Base-by-base conservation (phyloP, 2,113 vertebrate species). In the Megaceryle maxima region DNA sequence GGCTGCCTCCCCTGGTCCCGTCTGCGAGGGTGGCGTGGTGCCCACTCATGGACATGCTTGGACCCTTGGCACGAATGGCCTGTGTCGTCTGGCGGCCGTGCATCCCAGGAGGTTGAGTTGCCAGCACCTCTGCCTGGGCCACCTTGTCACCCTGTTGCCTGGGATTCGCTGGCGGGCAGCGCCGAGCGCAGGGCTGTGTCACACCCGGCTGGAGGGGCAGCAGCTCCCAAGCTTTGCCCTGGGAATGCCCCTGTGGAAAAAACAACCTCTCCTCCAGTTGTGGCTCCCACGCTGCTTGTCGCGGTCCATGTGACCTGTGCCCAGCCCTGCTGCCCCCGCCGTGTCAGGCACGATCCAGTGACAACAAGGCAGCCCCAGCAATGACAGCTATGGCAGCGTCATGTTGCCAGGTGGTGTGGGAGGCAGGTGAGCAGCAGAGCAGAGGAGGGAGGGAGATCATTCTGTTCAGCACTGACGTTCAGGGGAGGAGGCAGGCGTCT, bases 381-480 rank as follows among this genome's bases (percentile, higher is more conserved):
- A 74, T 82, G 88, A 16, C 68, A 48, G 72, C 2, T 2, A 8
- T 44, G 37, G 11, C 46, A 5, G 20, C 1, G 59, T 24, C 84
- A 57, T 1, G 4, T 6, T 28, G 62, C 41, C 1, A 5, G 7
- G 44, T 2, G 9, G 18, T 5, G 90, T 66, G 70, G 81, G 88
- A 76, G 85, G 93, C 43, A 75, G 83, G 74, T 76, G 87, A 81
- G 73, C 26, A 0, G 56, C 55, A 11, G 35, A 55, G 50, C 46
- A 50, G 55, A 13, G 43, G 81, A 75, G 86, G 41, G 26, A 55
- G 56, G 70, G 56, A 78, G n/a, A 75, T 37, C 19, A 16, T 19
- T 14, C 12, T 10, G 1, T 33, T 60, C 55, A 7, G 66, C 0
- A 0, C 43, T 0, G 2, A 7, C 2, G 48, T 1, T 3, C 1